These are phyloP conservation scores for Lasioglossum figueresi DNA, from an alignment of 2,888 invertebrate genomes.

Conservation along the genomic window DNA sequence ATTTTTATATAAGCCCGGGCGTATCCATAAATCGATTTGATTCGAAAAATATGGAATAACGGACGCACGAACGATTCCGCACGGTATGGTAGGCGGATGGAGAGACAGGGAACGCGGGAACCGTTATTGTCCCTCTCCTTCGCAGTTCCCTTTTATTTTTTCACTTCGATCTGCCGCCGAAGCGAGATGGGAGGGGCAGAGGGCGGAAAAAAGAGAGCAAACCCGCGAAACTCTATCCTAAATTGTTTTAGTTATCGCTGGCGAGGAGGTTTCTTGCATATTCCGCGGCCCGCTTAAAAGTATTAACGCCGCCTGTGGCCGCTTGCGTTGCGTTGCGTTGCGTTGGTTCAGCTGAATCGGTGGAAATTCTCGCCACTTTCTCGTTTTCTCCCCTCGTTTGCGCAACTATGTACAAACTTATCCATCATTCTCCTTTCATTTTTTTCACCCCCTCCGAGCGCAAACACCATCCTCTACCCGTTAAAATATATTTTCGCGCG, in stretches of 20 bases:
- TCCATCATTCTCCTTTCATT: not conserved
- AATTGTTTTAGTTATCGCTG: slow-evolving; percentile 38
- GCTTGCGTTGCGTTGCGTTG: not conserved
- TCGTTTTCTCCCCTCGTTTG: slow-evolving; percentile 6
- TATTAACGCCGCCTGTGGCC: slow-evolving; percentile 25
- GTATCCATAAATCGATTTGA: not conserved
- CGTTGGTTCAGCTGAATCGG: not conserved
- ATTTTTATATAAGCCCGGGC: slow-evolving; percentile 21
- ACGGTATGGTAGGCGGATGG: not conserved
- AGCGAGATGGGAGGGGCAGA: not conserved
- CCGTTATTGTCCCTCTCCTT: not conserved
- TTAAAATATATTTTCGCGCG: not conserved
- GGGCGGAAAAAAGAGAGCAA: not conserved
- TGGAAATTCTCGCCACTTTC: slow-evolving; percentile 13
- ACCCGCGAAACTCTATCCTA: slow-evolving; percentile 2
- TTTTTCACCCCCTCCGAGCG: not conserved
- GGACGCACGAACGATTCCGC: not conserved
- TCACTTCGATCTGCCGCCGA: not conserved
- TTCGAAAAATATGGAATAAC: slow-evolving; percentile 21
- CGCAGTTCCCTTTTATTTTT: not conserved
- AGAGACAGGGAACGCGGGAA: not conserved
- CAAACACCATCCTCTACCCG: not conserved
- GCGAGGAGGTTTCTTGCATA: slow-evolving; percentile 1
- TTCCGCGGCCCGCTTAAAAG: slow-evolving; percentile 20
- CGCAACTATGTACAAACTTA: slow-evolving; percentile 4